A percentile compares a stretch with the other conserved stretches of the same genome.
These are phyloP conservation scores for Microplitis demolitor DNA, from an alignment of 1,140 invertebrate species.

Conservation along the genomic window DNA sequence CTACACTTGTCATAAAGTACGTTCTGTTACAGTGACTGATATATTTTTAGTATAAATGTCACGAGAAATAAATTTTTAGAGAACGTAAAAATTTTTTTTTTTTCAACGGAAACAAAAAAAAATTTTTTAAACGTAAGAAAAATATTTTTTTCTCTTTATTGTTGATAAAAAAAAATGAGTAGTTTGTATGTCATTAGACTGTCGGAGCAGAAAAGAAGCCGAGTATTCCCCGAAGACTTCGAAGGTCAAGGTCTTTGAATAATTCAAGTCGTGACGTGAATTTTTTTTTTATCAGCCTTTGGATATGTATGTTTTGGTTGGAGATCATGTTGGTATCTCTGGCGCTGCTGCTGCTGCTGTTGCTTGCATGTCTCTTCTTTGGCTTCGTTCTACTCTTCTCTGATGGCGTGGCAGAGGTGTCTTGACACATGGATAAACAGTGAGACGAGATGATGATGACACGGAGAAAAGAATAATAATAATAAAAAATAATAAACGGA, in stretches of 20 bases:
- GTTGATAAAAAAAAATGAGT: neutral
- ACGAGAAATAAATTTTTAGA: no score
- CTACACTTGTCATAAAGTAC: neutral
- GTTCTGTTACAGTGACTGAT: no score
- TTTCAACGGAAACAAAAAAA: no score
- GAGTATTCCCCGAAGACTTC: constrained; percentile 1
- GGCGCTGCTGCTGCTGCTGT: neutral
- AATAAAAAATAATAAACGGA: no score
- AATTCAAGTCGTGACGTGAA: constrained; percentile 22
- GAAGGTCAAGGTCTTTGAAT: constrained; percentile 23
- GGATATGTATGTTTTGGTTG: neutral
- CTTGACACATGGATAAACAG: no score
- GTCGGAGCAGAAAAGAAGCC: neutral
- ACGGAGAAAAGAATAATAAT: neutral
- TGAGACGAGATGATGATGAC: no score
- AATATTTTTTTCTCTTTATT: no score
- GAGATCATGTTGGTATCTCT: neutral
- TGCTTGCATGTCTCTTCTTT: no score
- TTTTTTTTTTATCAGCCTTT: neutral
- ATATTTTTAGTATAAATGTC: no score
- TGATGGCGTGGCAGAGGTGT: no score
- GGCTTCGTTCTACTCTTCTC: neutral
- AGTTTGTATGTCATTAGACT: neutral
- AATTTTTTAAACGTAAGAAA: no score
- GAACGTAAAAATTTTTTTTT: no score